Conservation (phyloP, 2,113 vertebrate species). For the Ammodytes marinus region DNA sequence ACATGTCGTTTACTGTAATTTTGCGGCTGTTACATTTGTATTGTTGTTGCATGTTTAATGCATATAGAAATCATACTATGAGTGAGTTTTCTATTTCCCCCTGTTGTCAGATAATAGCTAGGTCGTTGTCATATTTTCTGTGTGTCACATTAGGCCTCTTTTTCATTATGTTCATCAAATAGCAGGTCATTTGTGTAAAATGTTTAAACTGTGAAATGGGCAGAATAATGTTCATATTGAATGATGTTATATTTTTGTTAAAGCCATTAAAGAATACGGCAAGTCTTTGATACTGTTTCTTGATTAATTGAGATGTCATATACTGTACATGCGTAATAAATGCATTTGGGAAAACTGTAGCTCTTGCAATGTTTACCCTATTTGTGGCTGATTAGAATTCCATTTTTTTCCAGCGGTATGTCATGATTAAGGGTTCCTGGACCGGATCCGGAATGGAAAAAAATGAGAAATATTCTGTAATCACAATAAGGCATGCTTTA, state of each 20-base stretch:
- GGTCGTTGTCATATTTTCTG: conserved; percentile 47
- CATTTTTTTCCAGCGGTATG: conserved; percentile 43
- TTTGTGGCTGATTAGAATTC: conserved; percentile 62
- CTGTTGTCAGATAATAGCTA: conserved; percentile 37
- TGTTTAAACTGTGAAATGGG: conserved; percentile 51
- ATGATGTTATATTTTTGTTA: conserved; percentile 70
- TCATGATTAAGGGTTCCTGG: conserved; percentile 67
- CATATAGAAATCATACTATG: conserved; percentile 31
- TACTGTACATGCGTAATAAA: conserved; percentile 77
- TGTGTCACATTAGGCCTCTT: conserved; percentile 40
- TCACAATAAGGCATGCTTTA: conserved; percentile 68
- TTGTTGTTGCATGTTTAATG: conserved; percentile 55
- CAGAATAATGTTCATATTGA: conserved; percentile 59
- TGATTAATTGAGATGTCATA: conserved; percentile 70
- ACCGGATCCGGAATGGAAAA: conserved; percentile 55
- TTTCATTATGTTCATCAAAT: conserved; percentile 50
- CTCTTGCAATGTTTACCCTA: conserved; percentile 59
- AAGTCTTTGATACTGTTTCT: conserved; percentile 66
- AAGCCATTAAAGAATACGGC: conserved; percentile 51
- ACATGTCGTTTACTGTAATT: conserved; percentile 40
- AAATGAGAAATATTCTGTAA: conserved; percentile 56
- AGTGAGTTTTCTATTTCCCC: conserved; percentile 41
- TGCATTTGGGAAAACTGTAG: conserved; percentile 65
- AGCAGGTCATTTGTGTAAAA: conserved; percentile 60
- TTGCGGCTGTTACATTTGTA: conserved; percentile 34